Base-by-base conservation (phyloP, 1,140 invertebrate genomes). In the Zaprionus lachaisei region DNA sequence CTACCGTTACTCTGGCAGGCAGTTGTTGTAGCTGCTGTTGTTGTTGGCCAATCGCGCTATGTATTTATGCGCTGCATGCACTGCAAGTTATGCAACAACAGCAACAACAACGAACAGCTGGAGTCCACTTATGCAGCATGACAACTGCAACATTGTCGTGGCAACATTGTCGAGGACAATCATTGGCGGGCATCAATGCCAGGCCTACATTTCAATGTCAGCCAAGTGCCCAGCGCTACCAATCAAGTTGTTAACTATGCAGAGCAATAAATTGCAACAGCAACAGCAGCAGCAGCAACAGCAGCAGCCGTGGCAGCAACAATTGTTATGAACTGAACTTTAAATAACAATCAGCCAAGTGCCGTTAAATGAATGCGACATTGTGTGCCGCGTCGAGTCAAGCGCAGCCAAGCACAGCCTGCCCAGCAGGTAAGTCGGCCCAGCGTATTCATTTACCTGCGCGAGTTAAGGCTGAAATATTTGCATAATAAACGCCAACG, bases 181-280 rank as follows among this genome's bases (percentile, higher is more conserved):
- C 84, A 87, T 87, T 89, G 84, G 85, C 84, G 84, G 84, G 81
- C 83, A 87, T 87, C 83, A 82, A 87, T 86, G 73, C 64, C 64
- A 87, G 84, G 85, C 84, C 84, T 84, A 87, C 85, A 89, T 87
- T 87, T 87, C 84, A 87, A 87, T 87, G 84, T 87, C 84, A 89
- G 82, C 75, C 82, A 81, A 81, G 60, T 89, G 85, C 84, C 81
- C 84, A 89, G 78, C 72, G 84, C 84, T 89, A 87, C 84, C 84
- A 87, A 87, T 87, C 84, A 87, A 87, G 84, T 87, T 87, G 84
- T 87, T 87, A 87, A 84, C 84, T 90, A 89, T 89, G 85, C 81
- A 80, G 80, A 85, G 83, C 67, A 84, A 82, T 84, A 84, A 85
- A 84, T 85, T 85, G 82, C 82, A 63, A 78, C 57, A 38, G 68